phyloP scores from a whole-genome alignment of 2,888 invertebrate species.

The Tiliacea citrago region DNA sequence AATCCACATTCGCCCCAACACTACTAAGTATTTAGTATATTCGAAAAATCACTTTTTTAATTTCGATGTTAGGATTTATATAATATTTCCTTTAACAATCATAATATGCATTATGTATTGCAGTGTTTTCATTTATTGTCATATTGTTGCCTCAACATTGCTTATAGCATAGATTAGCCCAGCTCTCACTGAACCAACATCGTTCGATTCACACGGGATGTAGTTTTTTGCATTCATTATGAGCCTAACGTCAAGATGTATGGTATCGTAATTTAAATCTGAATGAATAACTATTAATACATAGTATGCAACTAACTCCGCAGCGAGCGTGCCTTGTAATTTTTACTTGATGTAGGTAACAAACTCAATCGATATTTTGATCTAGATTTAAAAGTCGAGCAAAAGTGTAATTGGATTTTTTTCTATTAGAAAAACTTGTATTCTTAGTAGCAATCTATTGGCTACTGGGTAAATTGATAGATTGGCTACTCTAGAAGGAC shows the following conservation, averaged over 20 bases:
- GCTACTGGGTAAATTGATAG: slow-evolving; percentile 5
- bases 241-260: slow-evolving; percentile 43
- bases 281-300: slow-evolving; percentile 54
- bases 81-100: too few species aligned
- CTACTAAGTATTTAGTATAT: too few species aligned
- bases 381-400: slow-evolving; percentile 31
- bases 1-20: too few species aligned
- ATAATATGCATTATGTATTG: too few species aligned
- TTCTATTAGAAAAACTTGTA: slow-evolving; percentile 14
- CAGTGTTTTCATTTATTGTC: neutral
- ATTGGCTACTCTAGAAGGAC: neutral
- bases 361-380: slow-evolving; percentile 30
- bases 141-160: neutral
- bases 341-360: slow-evolving; percentile 22
- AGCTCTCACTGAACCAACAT: slow-evolving; percentile 17
- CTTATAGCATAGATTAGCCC: neutral
- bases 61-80: neutral
- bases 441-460: neutral
- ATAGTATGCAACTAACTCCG: slow-evolving; percentile 2
- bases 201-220: slow-evolving; percentile 35
- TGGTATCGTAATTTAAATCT: slow-evolving; percentile 63
- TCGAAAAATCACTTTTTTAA: neutral
- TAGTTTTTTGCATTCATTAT: slow-evolving; percentile 59
- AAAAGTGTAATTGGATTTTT: slow-evolving; percentile 30
- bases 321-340: slow-evolving; percentile 27